phyloP scores from a whole-genome alignment of 2,113 vertebrate species.

The Himantopus leucocephalus region DNA sequence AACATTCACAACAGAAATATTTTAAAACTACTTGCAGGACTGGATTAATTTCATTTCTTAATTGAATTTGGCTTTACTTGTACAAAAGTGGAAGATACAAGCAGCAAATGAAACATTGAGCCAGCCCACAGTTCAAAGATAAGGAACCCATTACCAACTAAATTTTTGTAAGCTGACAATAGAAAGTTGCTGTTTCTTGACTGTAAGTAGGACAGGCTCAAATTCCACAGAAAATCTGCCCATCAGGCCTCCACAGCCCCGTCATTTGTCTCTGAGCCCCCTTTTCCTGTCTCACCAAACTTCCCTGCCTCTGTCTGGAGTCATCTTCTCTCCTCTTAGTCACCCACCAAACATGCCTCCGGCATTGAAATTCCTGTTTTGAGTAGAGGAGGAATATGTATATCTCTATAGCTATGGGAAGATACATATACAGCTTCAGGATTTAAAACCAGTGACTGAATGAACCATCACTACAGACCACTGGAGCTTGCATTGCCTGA shows the following conservation, averaged over 20 bases:
- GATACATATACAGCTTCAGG: not conserved
- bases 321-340: not conserved
- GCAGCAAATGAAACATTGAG: not conserved
- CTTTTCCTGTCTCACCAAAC: not conserved
- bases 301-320: not conserved
- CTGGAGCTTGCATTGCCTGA: not conserved
- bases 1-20: not conserved
- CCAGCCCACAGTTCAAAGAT: not conserved
- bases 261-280: not conserved
- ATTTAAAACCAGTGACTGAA: not conserved
- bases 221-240: not conserved
- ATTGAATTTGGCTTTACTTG: not conserved
- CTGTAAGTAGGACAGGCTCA: not conserved
- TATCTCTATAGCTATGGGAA: not conserved
- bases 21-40: not conserved
- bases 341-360: not conserved
- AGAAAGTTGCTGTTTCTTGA: not conserved
- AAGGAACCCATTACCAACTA: not conserved
- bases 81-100: not conserved
- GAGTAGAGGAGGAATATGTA: not conserved
- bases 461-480: not conserved
- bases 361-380: not conserved
- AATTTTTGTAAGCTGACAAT: not conserved
- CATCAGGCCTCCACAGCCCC: not conserved
- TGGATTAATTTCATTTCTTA: not conserved